Evolutionary conservation across 2,113 vertebrate species (phyloP).

Genomic region (zebrafish (Danio rerio)): DNA sequence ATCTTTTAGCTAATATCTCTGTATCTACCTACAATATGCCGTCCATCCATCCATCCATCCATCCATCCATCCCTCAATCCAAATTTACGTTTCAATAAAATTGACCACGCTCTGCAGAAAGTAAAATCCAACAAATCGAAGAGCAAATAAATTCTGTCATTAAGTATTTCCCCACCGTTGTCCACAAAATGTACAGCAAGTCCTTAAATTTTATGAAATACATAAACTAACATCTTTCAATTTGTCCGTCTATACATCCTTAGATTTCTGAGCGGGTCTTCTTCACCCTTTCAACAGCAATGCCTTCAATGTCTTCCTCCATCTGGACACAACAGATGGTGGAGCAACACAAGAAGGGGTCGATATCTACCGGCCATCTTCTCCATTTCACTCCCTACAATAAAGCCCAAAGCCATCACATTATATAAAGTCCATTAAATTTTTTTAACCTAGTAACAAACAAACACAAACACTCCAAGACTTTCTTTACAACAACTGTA

Average conservation of each 20-base stretch:
- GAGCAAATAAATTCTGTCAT: too few species aligned
- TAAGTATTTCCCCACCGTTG: too few species aligned
- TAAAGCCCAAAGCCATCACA: neutral
- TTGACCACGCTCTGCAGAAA: too few species aligned
- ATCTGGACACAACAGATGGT: constrained; percentile 51
- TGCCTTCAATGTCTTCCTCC: constrained; percentile 19
- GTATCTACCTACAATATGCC: too few species aligned
- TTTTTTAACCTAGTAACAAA: neutral
- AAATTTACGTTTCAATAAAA: too few species aligned
- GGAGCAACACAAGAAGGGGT: constrained; percentile 25
- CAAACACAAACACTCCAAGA: neutral
- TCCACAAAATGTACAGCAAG: too few species aligned
- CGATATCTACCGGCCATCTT: constrained; percentile 33
- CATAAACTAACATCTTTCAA: too few species aligned
- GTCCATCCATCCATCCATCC: too few species aligned
- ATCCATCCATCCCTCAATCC: too few species aligned
- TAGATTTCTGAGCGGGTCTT: neutral
- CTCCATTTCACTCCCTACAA: neutral
- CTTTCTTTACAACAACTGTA: neutral
- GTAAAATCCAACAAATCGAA: too few species aligned
- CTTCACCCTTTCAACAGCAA: neutral
- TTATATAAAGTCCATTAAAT: neutral
- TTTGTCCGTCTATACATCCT: neutral
- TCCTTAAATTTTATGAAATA: too few species aligned
- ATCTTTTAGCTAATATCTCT: too few species aligned